A percentile compares a stretch with the other conserved stretches of the same genome.
Evolutionary conservation across 2,888 invertebrate species (phyloP).

Genomic region (Linnaemya tessellans): DNA sequence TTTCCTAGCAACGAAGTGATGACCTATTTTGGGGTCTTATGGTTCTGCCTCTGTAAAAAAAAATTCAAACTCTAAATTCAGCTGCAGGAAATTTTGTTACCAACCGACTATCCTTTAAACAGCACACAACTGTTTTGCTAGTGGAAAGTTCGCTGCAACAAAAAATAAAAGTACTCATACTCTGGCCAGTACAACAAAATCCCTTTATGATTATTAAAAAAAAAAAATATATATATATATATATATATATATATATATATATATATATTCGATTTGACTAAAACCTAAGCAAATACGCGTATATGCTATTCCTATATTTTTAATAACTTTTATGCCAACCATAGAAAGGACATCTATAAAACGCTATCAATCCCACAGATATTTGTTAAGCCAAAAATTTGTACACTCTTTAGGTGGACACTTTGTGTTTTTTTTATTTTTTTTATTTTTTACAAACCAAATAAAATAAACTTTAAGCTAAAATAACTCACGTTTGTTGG

Average conservation of each 20-base stretch:
- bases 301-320: neutral
- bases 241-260: too few relatives aligned
- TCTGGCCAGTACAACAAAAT: neutral
- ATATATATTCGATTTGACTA: neutral
- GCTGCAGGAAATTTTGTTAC: too few relatives aligned
- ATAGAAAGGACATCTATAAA: constrained; percentile 13
- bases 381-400: constrained; percentile 21
- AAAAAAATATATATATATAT: neutral
- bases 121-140: too few relatives aligned
- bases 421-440: neutral
- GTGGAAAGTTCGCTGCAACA: too few relatives aligned
- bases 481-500: constrained; percentile 64
- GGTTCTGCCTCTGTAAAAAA: too few relatives aligned
- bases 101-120: too few relatives aligned
- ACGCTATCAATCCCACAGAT: constrained; percentile 1
- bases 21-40: too few relatives aligned
- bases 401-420: neutral
- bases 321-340: neutral
- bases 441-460: neutral
- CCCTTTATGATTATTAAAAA: neutral
- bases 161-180: too few relatives aligned
- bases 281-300: neutral
- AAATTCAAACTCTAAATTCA: too few relatives aligned
- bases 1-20: too few relatives aligned
- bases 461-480: constrained; percentile 40